phyloP scores from a whole-genome alignment of 2,113 vertebrate genomes.

The Suncus etruscus region DNA sequence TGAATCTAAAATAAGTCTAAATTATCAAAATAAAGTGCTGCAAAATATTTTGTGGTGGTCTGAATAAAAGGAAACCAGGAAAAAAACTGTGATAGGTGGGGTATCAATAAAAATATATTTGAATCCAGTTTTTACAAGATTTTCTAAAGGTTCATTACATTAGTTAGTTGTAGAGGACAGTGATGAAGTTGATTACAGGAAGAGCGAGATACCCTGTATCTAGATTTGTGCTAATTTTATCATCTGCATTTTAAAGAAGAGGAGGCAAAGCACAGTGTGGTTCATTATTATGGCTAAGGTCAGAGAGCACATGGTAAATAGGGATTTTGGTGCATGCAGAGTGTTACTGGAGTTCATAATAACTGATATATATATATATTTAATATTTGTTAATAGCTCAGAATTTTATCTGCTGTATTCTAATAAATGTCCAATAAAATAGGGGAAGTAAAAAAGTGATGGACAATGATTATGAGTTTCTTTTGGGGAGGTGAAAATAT shows the following conservation, averaged over 20 bases:
- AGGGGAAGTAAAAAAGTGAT: too few species aligned
- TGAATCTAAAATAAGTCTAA: neutral
- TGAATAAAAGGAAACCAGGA: neutral
- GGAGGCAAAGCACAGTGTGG: neutral
- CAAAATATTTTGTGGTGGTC: neutral
- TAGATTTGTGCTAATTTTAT: neutral
- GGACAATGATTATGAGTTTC: too few species aligned
- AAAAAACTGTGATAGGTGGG: neutral
- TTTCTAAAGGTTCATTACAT: neutral
- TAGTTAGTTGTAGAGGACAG: neutral
- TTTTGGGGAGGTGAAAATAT: too few species aligned
- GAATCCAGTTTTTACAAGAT: neutral
- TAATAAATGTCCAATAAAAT: neutral
- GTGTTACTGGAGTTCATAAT: neutral
- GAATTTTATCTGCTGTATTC: neutral
- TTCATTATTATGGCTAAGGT: neutral
- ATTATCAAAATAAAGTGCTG: constrained; percentile 18
- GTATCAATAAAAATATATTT: neutral
- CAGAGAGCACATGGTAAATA: neutral
- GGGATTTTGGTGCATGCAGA: neutral
- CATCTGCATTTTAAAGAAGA: constrained; percentile 19
- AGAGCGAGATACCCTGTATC: neutral
- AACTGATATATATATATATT: neutral
- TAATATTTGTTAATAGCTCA: neutral
- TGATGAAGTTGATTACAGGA: neutral